Conservation (phyloP, 2,888 invertebrate species). For the Sipunculus nudus region DNA sequence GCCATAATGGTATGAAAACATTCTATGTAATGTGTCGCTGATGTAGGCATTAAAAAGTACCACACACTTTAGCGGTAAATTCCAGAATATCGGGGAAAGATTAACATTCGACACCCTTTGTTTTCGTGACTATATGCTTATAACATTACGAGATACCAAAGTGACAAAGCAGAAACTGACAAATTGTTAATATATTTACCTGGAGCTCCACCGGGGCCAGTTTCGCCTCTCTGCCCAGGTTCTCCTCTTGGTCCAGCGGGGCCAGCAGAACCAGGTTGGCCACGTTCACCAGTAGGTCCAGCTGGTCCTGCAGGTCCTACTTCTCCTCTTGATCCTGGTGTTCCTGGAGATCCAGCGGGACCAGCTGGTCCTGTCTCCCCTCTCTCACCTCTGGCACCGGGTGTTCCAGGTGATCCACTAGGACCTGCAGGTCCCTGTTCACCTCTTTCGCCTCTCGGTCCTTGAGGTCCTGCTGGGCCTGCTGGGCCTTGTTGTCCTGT, state of each 20-base stretch:
- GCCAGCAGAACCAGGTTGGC: conserved; percentile 17
- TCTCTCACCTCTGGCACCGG: background rate
- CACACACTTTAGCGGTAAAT: too few relatives aligned
- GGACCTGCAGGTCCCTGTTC: too few relatives aligned
- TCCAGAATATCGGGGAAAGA: too few relatives aligned
- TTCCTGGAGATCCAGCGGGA: background rate
- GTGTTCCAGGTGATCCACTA: background rate
- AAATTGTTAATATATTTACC: too few relatives aligned
- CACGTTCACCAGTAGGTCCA: conserved; percentile 9
- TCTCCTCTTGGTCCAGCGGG: conserved; percentile 17
- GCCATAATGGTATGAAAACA: too few relatives aligned
- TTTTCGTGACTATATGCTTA: too few relatives aligned
- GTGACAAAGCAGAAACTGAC: too few relatives aligned
- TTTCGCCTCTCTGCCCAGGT: conserved; percentile 1
- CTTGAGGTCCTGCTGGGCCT: conserved; percentile 11
- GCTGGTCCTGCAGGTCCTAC: background rate
- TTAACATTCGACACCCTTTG: too few relatives aligned
- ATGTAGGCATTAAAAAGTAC: too few relatives aligned
- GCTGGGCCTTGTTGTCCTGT: conserved; percentile 7
- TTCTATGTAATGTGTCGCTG: too few relatives aligned
- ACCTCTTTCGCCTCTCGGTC: conserved; percentile 2
- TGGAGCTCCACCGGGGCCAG: conserved; percentile 5
- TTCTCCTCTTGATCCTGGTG: background rate
- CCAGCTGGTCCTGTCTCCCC: background rate
- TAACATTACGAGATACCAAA: too few relatives aligned